A percentile compares a stretch with the other conserved stretches of the same genome.
Conservation (phyloP, 2,113 vertebrate genomes). For the Myodes glareolus region DNA sequence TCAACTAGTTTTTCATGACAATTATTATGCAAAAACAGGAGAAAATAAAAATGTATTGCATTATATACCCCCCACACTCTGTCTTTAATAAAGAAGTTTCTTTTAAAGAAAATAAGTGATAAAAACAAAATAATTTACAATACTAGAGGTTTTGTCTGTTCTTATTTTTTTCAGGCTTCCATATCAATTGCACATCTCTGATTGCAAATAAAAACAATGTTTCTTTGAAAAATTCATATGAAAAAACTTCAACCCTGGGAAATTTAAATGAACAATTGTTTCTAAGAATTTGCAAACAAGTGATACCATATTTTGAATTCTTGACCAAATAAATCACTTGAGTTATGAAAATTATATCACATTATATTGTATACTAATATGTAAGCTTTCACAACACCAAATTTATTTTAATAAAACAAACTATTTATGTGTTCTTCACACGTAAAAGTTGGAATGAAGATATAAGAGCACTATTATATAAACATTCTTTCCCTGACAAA, state of each 20-base stretch:
- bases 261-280: neutral
- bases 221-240: neutral
- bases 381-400: neutral
- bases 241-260: neutral
- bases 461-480: neutral
- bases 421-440: neutral
- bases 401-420: neutral
- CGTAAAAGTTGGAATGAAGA: neutral
- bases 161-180: no score
- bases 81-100: neutral
- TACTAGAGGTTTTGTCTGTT: neutral
- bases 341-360: neutral
- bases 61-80: neutral
- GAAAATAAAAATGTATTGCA: neutral
- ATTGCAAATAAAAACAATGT: neutral
- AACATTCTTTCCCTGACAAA: neutral
- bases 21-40: neutral
- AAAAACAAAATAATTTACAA: neutral
- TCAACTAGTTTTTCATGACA: neutral
- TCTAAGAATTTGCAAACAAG: neutral
- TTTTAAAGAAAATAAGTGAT: neutral
- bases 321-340: neutral
- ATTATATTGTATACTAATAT: neutral
- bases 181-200: neutral
- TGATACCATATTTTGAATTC: neutral